Evolutionary conservation across 1,140 invertebrate species (phyloP).

Genomic region (Formica selysi): DNA sequence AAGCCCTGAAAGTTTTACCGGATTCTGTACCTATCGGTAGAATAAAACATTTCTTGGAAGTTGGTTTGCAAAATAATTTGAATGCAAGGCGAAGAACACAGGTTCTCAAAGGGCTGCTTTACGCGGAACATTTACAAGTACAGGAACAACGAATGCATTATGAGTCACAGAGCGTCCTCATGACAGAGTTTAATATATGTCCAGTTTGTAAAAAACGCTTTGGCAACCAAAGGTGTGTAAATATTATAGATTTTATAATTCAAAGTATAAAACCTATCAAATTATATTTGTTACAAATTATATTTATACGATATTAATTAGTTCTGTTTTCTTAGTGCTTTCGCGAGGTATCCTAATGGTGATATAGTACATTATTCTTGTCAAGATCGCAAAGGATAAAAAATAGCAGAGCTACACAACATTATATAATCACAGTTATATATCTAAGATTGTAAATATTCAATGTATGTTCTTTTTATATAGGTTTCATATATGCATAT

Average conservation of each 20-base stretch:
- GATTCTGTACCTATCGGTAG: conserved; percentile 91
- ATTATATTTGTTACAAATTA: conserved; percentile 11
- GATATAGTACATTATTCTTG: conserved; percentile 97
- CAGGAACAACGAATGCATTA: conserved; percentile 92
- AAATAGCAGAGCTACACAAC: not conserved
- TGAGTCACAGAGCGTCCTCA: conserved; percentile 92
- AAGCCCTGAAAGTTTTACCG: conserved; percentile 92
- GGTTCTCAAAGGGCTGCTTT: conserved; percentile 93
- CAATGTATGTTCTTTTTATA: conserved; percentile 19
- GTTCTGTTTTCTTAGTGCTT: conserved; percentile 90
- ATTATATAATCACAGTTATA: not conserved
- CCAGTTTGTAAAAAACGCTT: conserved; percentile 97
- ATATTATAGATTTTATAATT: not conserved
- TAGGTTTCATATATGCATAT: not conserved
- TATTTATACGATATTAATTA: conserved; percentile 47
- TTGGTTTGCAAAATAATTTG: conserved; percentile 91
- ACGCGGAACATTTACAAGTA: conserved; percentile 93
- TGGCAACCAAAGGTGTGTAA: conserved; percentile 91
- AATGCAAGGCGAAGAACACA: conserved; percentile 91
- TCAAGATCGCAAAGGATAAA: conserved; percentile 85
- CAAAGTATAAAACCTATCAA: not conserved
- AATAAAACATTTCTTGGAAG: conserved; percentile 92
- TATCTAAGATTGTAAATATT: conserved; percentile 18
- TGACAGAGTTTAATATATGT: conserved; percentile 96
- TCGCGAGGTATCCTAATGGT: conserved; percentile 96